A percentile compares a stretch with the other conserved stretches of the same genome.
Evolutionary conservation across 1,140 invertebrate species (phyloP).

Genomic region (Drosophila subobscura): DNA sequence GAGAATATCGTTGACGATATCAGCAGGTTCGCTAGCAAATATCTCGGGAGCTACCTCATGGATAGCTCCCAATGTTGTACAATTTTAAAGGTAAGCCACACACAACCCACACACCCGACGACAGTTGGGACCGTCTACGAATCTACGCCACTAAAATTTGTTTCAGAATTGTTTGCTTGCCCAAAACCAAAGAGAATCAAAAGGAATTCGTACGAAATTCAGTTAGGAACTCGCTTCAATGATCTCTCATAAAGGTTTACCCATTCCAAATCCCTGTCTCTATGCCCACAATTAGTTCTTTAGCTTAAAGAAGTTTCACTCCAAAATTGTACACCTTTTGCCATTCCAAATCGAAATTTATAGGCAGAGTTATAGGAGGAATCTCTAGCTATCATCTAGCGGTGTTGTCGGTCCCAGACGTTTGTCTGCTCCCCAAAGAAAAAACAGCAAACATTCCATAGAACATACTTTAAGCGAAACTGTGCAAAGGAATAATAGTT

Average conservation of each 20-base stretch:
- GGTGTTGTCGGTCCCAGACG: constrained; percentile 42
- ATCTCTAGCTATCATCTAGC: not conserved
- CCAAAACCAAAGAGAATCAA: not conserved
- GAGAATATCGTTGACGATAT: constrained; percentile 29
- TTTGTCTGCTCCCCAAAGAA: constrained; percentile 22
- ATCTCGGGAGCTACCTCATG: constrained; percentile 21
- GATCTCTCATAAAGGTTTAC: too few relatives aligned
- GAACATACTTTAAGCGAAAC: constrained; percentile 58
- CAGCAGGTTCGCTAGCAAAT: constrained; percentile 22
- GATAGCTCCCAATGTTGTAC: constrained; percentile 24
- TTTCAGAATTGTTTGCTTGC: too few relatives aligned
- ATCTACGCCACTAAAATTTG: not conserved
- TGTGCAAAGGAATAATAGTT: constrained; percentile 70
- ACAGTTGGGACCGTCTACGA: constrained; percentile 6
- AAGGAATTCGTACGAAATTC: too few relatives aligned
- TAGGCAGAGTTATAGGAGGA: not conserved
- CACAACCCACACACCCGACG: constrained; percentile 2
- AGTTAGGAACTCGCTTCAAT: too few relatives aligned
- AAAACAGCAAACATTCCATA: constrained; percentile 21
- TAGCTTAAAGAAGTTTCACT: too few relatives aligned
- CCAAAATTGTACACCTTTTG: too few relatives aligned
- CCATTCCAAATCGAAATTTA: not conserved
- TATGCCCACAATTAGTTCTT: too few relatives aligned
- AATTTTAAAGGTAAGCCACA: constrained; percentile 18
- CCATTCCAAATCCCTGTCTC: too few relatives aligned